Conservation (phyloP, 1,140 invertebrate species). For the Ridgeia piscesae region DNA sequence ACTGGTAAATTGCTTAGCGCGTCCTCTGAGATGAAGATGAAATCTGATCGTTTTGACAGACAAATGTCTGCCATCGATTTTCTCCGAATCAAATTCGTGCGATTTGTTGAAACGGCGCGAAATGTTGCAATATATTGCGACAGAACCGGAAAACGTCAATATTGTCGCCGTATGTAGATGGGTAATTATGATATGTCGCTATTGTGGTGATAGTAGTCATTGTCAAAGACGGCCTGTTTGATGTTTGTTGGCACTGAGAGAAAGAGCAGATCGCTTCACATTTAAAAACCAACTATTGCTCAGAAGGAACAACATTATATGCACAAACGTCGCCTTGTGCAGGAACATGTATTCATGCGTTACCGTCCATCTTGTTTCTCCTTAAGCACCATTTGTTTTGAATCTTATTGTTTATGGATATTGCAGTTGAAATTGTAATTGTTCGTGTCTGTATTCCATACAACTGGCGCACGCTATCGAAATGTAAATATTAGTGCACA, state of each 20-base stretch:
- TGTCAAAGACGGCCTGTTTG: neutral
- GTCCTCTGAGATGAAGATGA: neutral
- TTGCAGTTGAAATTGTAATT: no score
- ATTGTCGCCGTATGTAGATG: neutral
- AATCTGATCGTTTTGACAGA: neutral
- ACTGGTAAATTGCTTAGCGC: neutral
- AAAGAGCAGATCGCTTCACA: neutral
- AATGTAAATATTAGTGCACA: no score
- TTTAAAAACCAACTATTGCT: no score
- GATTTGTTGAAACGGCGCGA: neutral
- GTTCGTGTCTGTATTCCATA: no score
- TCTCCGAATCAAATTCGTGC: neutral
- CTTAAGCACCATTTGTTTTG: no score
- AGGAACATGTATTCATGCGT: no score
- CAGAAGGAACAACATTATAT: no score
- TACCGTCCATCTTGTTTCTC: no score
- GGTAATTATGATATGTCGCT: neutral
- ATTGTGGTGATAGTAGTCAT: neutral
- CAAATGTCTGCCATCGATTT: neutral
- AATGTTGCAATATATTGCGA: neutral
- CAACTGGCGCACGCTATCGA: no score
- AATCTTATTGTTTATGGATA: no score
- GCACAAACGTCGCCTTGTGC: no score
- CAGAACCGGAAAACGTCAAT: neutral
- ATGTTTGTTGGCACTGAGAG: neutral